A percentile compares a stretch with the other conserved stretches of the same genome.
These are phyloP conservation scores for Solea senegalensis DNA, from an alignment of 2,113 vertebrate species.

Conservation along the genomic window DNA sequence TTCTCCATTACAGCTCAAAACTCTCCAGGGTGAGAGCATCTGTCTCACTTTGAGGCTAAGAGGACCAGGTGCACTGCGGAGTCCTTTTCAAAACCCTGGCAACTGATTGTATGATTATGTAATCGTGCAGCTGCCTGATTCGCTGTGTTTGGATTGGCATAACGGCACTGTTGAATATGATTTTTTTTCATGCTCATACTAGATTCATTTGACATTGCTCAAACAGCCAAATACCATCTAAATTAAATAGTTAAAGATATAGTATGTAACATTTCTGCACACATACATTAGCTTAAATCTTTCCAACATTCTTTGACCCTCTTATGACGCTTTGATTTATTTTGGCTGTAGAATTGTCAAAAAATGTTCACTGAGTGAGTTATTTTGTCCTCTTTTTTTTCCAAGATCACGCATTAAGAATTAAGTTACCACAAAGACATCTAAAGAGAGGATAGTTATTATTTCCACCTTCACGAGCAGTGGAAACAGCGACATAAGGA, in stretches of 20 bases:
- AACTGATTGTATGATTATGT: constrained; percentile 35
- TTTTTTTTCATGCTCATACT: not conserved
- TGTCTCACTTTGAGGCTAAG: constrained; percentile 41
- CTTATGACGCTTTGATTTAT: too few relatives aligned
- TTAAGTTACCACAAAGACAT: too few relatives aligned
- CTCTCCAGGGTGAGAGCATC: constrained; percentile 37
- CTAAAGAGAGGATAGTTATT: too few relatives aligned
- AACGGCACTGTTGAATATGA: not conserved
- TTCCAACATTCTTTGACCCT: too few relatives aligned
- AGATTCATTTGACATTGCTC: not conserved
- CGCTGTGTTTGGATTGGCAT: not conserved
- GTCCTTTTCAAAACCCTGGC: constrained; percentile 17
- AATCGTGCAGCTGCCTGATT: constrained; percentile 15
- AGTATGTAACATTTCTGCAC: too few relatives aligned
- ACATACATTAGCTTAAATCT: too few relatives aligned
- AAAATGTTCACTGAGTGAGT: too few relatives aligned
- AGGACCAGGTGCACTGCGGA: constrained; percentile 14
- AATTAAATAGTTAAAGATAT: not conserved
- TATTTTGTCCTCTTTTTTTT: too few relatives aligned
- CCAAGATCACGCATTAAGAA: too few relatives aligned
- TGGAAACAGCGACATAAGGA: not conserved
- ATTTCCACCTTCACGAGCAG: too few relatives aligned
- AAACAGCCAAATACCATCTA: not conserved
- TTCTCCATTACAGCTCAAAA: constrained; percentile 30
- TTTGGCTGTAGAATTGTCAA: too few relatives aligned